Conservation (phyloP, 2,888 invertebrate genomes). For the Melipona beecheii region DNA sequence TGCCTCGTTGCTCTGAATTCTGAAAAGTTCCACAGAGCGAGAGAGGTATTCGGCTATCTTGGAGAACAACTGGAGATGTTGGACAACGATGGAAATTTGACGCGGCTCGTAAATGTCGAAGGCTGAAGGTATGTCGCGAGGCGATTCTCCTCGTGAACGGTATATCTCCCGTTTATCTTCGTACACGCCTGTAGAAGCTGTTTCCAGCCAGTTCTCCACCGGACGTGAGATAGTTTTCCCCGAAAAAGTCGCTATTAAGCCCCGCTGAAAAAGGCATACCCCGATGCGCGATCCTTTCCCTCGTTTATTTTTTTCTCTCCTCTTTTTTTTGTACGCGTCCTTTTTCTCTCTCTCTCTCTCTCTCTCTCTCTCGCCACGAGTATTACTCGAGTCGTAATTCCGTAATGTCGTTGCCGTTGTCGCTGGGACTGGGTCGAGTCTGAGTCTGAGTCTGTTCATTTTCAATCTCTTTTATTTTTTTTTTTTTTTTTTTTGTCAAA, state of each 20-base stretch:
- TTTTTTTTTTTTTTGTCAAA: too few relatives aligned
- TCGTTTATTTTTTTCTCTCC: slow-evolving; percentile 5
- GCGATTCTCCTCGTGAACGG: slow-evolving; percentile 43
- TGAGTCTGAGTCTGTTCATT: too few relatives aligned
- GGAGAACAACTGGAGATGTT: slow-evolving; percentile 32
- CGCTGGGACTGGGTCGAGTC: too few relatives aligned
- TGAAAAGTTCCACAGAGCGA: too few relatives aligned
- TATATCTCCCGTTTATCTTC: slow-evolving; percentile 63
- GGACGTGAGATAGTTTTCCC: slow-evolving; percentile 57
- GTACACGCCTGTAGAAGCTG: slow-evolving; percentile 41
- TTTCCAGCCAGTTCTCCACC: slow-evolving; percentile 34
- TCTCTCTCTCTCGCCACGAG: too few relatives aligned
- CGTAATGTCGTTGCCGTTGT: too few relatives aligned
- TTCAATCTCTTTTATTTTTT: too few relatives aligned
- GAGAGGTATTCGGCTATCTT: slow-evolving; percentile 37
- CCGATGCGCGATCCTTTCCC: slow-evolving; percentile 17
- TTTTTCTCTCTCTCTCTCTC: rapidly evolving
- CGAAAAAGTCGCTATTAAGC: slow-evolving; percentile 55
- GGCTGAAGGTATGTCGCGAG: slow-evolving; percentile 40
- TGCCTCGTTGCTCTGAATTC: neutral
- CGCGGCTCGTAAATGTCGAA: slow-evolving; percentile 60
- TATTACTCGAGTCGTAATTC: too few relatives aligned
- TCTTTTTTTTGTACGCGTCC: neutral
- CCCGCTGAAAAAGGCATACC: slow-evolving; percentile 18
- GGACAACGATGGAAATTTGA: slow-evolving; percentile 58